These are phyloP conservation scores for Bombycilla garrulus DNA, from an alignment of 2,113 vertebrate species.

Conservation along the genomic window DNA sequence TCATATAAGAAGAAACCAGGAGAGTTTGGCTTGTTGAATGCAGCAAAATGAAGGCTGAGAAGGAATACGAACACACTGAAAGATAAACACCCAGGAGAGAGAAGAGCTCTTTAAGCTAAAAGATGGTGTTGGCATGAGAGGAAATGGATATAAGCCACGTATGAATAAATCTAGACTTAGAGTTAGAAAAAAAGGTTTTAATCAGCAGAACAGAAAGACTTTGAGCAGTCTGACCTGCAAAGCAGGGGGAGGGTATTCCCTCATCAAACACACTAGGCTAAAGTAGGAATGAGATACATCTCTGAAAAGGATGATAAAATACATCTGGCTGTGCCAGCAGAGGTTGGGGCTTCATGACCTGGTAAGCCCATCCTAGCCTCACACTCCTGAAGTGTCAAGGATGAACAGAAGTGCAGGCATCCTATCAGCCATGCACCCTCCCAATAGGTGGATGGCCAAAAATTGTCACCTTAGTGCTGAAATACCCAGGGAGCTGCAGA, in stretches of 20 bases:
- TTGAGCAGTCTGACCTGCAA: background rate
- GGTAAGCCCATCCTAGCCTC: background rate
- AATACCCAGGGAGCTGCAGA: background rate
- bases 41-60: constrained; percentile 34
- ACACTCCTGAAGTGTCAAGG: background rate
- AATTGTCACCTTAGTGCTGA: background rate
- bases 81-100: background rate
- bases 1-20: constrained; percentile 6
- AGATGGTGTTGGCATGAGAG: background rate
- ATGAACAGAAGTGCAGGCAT: background rate
- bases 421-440: background rate
- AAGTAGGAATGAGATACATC: background rate
- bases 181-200: background rate
- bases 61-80: background rate
- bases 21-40: constrained; percentile 30
- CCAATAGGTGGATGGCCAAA: background rate
- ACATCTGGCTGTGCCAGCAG: accelerated
- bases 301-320: background rate
- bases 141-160: constrained; percentile 14
- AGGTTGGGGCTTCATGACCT: background rate
- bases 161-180: constrained; percentile 15
- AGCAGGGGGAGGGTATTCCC: background rate
- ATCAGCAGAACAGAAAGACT: constrained; percentile 6
- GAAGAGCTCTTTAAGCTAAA: constrained; percentile 40
- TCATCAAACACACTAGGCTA: background rate